Evolutionary conservation across 2,797 vertebrate genomes (phyloP), one percentile per base, ranked within the genome.

Genomic region (Lacerta agilis): DNA sequence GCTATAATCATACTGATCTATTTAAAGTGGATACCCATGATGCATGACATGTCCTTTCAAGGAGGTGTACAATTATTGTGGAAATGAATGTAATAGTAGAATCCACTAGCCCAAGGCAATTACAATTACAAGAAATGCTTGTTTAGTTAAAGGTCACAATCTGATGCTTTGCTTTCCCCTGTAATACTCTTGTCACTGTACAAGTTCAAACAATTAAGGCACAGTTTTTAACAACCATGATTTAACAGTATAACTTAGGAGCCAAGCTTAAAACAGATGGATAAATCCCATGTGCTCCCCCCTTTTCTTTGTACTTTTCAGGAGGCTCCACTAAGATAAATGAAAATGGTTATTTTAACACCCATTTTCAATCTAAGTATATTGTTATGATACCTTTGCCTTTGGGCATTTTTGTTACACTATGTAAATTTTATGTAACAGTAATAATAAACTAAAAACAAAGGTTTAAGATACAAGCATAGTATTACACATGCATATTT

Each of bases 81-180:
- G 90, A 94, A 93, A 95, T 85, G 90, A 95, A 91, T 88, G 76
- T 88, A 93, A 93, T 8, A 87, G 77, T 61, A 81, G 80, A 64
- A 87, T 91, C 88, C 64, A 90, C 85, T 93, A 93, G 71, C 88
- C 89, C n/a, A 91, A 94, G 87, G 92, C 85, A 94, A 95, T 90
- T 94, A 92, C 6, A 94, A 91, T 93, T 88, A 93, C 5, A 64
- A 90, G 83, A 95, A 93, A 45, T 88, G 83, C 79, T 94, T 93
- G 83, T 93, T 89, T 94, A 90, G 89, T 90, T 95, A 94, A 96
- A 97, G 95, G 93, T 95, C 92, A 95, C 81, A 92, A 90, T 90
- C 7, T 82, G 76, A 92, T 93, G 83, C 73, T 83, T 92, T 93
- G 36, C 69, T 85, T 89, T 94, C 23, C 23, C 80, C 90, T 92